A percentile compares a stretch with the other conserved stretches of the same genome.
Conservation (phyloP, 1,140 invertebrate species). For the Drosophila simulans region DNA sequence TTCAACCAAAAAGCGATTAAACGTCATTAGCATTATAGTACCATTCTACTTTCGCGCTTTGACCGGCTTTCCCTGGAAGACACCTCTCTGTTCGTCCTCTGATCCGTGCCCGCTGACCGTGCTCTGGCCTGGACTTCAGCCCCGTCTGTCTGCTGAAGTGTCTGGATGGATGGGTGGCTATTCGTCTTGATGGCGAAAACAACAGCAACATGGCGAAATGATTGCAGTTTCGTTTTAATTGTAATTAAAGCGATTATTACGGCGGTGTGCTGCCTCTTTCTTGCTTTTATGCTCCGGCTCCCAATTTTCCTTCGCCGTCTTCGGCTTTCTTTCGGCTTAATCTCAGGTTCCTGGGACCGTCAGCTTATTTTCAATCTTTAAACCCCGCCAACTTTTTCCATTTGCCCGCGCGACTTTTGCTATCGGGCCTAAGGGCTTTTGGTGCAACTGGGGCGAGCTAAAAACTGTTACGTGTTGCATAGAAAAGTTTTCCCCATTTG, state of each 20-base stretch:
- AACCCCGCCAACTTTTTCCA: slow-evolving; percentile 56
- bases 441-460: not conserved
- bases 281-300: not conserved
- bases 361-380: slow-evolving; percentile 64
- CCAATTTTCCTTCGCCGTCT: slow-evolving; percentile 11
- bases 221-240: slow-evolving; percentile 66
- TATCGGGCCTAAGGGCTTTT: slow-evolving; percentile 49
- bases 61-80: not conserved
- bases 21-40: slow-evolving; percentile 70
- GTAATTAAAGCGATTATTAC: slow-evolving; percentile 71
- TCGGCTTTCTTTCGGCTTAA: slow-evolving; percentile 38
- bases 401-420: slow-evolving; percentile 24
- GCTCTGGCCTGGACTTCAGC: not conserved
- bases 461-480: slow-evolving; percentile 29
- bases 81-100: slow-evolving; percentile 3
- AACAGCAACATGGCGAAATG: slow-evolving; percentile 30
- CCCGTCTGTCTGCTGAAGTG: not conserved
- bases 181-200: slow-evolving; percentile 42
- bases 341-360: slow-evolving; percentile 40
- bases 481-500: slow-evolving; percentile 4
- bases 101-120: not conserved
- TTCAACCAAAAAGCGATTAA: slow-evolving; percentile 58
- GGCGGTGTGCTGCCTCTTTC: slow-evolving; percentile 5
- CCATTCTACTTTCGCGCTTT: slow-evolving; percentile 36
- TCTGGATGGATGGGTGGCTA: slow-evolving; percentile 41